These are phyloP conservation scores for Andrena praecox DNA, from an alignment of 2,888 invertebrate species.

Conservation along the genomic window DNA sequence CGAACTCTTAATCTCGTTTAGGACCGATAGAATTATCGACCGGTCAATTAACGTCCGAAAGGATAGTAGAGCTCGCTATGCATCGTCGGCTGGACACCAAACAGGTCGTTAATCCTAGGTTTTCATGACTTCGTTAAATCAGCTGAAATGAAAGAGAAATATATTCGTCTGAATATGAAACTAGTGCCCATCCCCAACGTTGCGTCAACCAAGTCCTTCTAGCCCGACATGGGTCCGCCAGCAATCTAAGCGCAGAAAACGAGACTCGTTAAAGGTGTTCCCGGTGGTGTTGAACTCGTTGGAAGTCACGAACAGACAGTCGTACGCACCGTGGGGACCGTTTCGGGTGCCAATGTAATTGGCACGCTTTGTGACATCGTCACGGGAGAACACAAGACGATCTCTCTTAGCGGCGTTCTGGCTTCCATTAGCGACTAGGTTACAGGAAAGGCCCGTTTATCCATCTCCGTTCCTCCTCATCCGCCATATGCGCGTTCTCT, in stretches of 20 bases:
- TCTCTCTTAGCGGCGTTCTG: constrained; percentile 29
- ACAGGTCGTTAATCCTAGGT: constrained; percentile 39
- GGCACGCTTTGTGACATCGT: constrained; percentile 59
- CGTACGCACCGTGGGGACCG: constrained; percentile 38
- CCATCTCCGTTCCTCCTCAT: constrained; percentile 18
- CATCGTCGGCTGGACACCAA: constrained; percentile 36
- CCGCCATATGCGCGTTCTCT: not conserved
- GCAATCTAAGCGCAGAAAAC: constrained; percentile 9
- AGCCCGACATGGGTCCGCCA: not conserved
- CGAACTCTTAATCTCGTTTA: constrained; percentile 40
- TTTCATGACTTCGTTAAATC: constrained; percentile 20
- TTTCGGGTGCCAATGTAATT: constrained; percentile 58
- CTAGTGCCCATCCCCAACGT: not conserved
- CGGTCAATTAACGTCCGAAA: constrained; percentile 43
- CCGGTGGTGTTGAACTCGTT: constrained; percentile 31
- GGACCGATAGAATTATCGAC: constrained; percentile 45
- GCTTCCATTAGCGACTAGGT: constrained; percentile 56
- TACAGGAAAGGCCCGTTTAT: constrained; percentile 35
- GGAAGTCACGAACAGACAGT: constrained; percentile 44
- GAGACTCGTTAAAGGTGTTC: constrained; percentile 46
- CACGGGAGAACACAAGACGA: constrained; percentile 37
- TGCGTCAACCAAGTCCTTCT: not conserved
- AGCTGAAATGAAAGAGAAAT: constrained; percentile 32
- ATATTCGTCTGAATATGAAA: constrained; percentile 5
- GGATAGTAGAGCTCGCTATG: constrained; percentile 22